Conservation (phyloP, 2,888 invertebrate genomes). For the Melitaea athalia region DNA sequence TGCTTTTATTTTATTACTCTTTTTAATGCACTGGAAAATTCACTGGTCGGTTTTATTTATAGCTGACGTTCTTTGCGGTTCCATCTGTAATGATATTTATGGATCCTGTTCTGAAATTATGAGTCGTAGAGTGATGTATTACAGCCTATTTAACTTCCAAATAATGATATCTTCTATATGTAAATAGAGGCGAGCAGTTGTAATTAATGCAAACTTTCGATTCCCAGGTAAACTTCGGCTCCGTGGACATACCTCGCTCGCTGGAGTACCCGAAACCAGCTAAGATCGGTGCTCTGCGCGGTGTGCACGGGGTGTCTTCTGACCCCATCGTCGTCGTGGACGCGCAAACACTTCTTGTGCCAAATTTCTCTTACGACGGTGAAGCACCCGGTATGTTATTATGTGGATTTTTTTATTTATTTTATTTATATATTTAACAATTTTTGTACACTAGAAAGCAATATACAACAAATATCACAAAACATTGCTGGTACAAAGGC, state of each 20-base stretch:
- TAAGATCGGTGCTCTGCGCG: slow-evolving; percentile 87
- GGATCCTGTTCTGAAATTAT: too few relatives aligned
- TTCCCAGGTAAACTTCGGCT: slow-evolving; percentile 93
- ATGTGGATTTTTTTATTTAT: background rate
- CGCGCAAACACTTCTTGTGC: slow-evolving; percentile 94
- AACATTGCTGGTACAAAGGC: too few relatives aligned
- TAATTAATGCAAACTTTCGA: background rate
- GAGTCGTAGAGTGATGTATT: too few relatives aligned
- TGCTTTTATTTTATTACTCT: background rate
- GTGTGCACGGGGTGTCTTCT: slow-evolving; percentile 92
- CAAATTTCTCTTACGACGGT: slow-evolving; percentile 95
- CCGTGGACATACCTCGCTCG: slow-evolving; percentile 89
- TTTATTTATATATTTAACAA: background rate
- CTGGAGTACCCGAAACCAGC: slow-evolving; percentile 93
- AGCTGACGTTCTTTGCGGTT: too few relatives aligned
- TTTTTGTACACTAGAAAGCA: too few relatives aligned
- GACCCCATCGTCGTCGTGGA: slow-evolving; percentile 95
- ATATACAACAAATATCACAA: too few relatives aligned
- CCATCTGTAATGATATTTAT: too few relatives aligned
- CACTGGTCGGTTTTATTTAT: too few relatives aligned
- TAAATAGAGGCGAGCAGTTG: too few relatives aligned
- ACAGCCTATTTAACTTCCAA: too few relatives aligned
- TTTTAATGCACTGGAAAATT: too few relatives aligned
- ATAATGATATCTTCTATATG: too few relatives aligned
- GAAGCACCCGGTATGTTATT: slow-evolving; percentile 90